Conservation (phyloP, 2,113 vertebrate genomes). For the Dipodomys spectabilis region DNA sequence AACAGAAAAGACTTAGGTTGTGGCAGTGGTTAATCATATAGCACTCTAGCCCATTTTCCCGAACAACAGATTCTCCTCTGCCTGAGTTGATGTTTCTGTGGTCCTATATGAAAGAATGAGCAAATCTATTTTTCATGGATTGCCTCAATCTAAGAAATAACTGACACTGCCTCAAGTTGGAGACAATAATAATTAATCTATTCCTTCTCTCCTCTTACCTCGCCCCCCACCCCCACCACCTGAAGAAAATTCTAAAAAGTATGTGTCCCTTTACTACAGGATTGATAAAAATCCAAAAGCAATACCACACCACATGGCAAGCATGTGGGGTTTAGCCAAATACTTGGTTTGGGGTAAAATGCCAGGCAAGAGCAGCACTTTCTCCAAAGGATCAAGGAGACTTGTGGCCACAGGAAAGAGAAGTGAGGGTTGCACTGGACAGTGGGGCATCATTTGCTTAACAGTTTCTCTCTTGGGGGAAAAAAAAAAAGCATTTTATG, state of each 20-base stretch:
- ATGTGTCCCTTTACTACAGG: background rate
- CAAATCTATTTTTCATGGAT: conserved; percentile 10
- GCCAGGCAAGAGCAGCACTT: background rate
- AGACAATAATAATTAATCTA: conserved; percentile 32
- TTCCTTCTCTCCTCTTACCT: background rate
- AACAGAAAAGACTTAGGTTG: conserved; percentile 34
- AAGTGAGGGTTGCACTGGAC: conserved; percentile 10
- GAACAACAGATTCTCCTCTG: conserved; percentile 58
- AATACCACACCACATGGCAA: background rate
- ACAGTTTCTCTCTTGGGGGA: conserved; percentile 57
- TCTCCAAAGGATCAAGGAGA: conserved; percentile 41
- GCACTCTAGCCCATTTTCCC: background rate
- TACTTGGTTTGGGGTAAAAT: conserved; percentile 33
- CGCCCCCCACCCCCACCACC: background rate
- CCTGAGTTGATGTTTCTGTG: conserved; percentile 19
- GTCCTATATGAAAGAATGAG: conserved; percentile 35
- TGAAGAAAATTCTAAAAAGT: conserved; percentile 45
- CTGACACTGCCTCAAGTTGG: background rate
- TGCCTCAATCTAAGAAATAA: conserved; percentile 32
- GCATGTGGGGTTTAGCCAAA: conserved; percentile 45
- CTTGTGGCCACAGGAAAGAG: background rate
- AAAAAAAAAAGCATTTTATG: conserved; percentile 85
- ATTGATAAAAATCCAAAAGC: conserved; percentile 57
- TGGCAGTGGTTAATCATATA: conserved; percentile 13
- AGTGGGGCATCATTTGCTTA: conserved; percentile 68